Conservation (phyloP, 2,888 invertebrate genomes). For the Stenichneumon culpator region DNA sequence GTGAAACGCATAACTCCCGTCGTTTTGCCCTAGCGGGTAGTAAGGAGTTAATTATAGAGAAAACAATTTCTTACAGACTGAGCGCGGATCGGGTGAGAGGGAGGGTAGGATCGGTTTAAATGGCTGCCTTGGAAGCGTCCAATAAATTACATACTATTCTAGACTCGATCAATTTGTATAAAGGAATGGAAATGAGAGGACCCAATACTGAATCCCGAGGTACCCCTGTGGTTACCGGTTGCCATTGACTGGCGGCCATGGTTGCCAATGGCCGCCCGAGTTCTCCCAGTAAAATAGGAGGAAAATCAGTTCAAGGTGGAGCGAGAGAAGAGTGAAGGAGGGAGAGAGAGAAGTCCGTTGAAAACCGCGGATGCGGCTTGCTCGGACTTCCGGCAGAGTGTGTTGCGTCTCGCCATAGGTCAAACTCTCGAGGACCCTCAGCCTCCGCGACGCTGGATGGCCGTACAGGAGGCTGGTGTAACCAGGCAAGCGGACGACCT, state of each 20-base stretch:
- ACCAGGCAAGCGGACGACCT: conserved; percentile 50
- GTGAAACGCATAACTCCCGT: too few species aligned
- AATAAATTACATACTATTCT: neutral
- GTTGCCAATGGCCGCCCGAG: conserved; percentile 11
- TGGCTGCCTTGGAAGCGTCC: too few species aligned
- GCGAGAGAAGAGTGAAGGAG: conserved; percentile 6
- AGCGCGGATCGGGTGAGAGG: too few species aligned
- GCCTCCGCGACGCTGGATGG: conserved; percentile 13
- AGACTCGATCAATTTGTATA: neutral
- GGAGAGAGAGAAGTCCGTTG: conserved; percentile 10
- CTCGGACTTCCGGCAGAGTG: conserved; percentile 57
- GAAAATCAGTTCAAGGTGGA: neutral
- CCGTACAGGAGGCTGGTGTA: conserved; percentile 21
- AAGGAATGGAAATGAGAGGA: neutral
- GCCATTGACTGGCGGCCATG: conserved; percentile 14
- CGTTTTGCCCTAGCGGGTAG: too few species aligned
- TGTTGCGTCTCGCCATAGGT: conserved; percentile 55
- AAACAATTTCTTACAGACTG: too few species aligned
- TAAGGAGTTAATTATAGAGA: too few species aligned
- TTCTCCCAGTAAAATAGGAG: conserved; percentile 40
- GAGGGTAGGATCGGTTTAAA: too few species aligned
- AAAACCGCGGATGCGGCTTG: conserved; percentile 44
- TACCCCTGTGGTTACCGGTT: neutral
- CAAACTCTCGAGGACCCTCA: conserved; percentile 62
- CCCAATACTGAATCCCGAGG: conserved; percentile 9